These are phyloP conservation scores for Phoenicopterus ruber DNA, from an alignment of 2,113 vertebrate genomes.

Conservation along the genomic window DNA sequence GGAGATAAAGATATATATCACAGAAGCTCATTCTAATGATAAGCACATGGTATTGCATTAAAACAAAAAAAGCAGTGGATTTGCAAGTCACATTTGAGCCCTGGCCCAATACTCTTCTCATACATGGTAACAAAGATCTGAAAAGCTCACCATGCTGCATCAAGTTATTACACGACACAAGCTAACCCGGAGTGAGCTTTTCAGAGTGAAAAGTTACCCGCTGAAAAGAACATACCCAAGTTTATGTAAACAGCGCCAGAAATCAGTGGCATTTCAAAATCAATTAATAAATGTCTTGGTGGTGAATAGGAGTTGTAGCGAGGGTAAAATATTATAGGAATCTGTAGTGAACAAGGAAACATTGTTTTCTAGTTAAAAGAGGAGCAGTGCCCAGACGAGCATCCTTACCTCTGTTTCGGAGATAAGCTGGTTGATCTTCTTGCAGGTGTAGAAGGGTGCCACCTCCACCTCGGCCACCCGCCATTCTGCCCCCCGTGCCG, in stretches of 20 bases:
- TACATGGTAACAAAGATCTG: fast-evolving
- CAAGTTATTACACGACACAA: background rate
- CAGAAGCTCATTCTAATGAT: background rate
- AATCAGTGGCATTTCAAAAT: background rate
- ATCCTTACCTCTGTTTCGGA: conserved; percentile 90
- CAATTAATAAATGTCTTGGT: background rate
- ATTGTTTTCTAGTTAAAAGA: background rate
- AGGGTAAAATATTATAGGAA: background rate
- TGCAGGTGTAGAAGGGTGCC: conserved; percentile 97
- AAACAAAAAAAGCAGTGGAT: background rate
- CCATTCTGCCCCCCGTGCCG: conserved; percentile 92
- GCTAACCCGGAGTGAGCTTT: background rate
- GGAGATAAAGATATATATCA: background rate
- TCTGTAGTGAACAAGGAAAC: background rate
- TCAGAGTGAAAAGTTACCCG: background rate
- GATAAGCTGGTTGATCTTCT: conserved; percentile 98
- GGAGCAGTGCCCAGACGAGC: background rate
- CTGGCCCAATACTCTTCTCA: background rate
- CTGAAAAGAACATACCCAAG: background rate
- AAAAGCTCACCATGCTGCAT: background rate
- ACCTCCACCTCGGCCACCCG: conserved; percentile 95
- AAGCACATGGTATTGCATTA: background rate
- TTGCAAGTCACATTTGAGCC: background rate
- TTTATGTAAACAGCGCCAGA: background rate
- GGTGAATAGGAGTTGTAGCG: background rate